phyloP scores from a whole-genome alignment of 2,888 invertebrate genomes.

The Spatulosminthurus flaviceps region DNA sequence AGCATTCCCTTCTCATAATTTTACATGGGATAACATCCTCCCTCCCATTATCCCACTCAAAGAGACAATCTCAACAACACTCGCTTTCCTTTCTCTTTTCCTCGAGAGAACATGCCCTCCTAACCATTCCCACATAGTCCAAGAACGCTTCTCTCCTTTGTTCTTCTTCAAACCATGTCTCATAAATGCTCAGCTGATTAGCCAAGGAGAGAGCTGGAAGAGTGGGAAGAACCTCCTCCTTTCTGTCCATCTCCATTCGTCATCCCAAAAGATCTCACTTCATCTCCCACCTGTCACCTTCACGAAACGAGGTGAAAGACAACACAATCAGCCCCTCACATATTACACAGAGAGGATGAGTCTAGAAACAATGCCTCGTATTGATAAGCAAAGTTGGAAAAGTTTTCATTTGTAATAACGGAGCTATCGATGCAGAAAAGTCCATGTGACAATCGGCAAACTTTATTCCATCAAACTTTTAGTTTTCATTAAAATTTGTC shows the following conservation, averaged over 20 bases:
- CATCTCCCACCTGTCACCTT: conserved; percentile 4
- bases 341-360: background rate
- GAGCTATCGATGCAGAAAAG: conserved; percentile 13
- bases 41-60: conserved; percentile 46
- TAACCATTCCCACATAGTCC: background rate
- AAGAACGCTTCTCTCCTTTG: background rate
- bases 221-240: too few species aligned
- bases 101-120: too few species aligned
- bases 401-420: conserved; percentile 8
- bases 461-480: conserved; percentile 11
- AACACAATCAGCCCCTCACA: too few species aligned
- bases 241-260: background rate
- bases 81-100: conserved; percentile 40
- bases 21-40: conserved; percentile 59
- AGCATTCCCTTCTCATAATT: conserved; percentile 61
- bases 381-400: background rate
- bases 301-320: background rate
- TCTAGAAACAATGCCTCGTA: background rate
- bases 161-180: background rate
- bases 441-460: conserved; percentile 22
- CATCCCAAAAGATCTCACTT: background rate
- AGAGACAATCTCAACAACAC: conserved; percentile 48
- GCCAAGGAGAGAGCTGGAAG: too few species aligned
- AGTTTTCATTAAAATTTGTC: conserved; percentile 25
- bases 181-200: too few species aligned